A percentile compares a stretch with the other conserved stretches of the same genome.
phyloP scores from a whole-genome alignment of 2,113 vertebrate species.

The Carlito syrichta region DNA sequence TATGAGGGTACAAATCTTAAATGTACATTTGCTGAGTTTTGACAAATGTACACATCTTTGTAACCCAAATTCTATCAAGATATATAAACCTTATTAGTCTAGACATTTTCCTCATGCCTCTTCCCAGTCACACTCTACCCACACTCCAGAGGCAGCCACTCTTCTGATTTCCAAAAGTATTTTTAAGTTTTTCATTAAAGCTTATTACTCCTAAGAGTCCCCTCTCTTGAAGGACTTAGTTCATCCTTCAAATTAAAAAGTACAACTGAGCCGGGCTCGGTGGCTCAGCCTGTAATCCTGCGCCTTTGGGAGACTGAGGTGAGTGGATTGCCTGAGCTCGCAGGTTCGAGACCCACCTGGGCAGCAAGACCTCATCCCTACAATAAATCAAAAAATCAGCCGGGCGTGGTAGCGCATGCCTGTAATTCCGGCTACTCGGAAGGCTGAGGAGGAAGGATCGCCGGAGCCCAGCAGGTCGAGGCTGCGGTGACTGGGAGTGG shows the following conservation, averaged over 20 bases:
- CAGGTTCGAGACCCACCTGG: no score
- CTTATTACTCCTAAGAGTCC: not conserved
- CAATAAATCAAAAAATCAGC: no score
- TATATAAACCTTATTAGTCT: not conserved
- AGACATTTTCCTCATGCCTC: not conserved
- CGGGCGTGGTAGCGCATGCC: no score
- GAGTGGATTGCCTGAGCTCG: no score
- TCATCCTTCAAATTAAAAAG: not conserved
- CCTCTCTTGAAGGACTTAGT: not conserved
- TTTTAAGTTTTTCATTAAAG: not conserved
- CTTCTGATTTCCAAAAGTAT: not conserved
- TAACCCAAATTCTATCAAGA: not conserved
- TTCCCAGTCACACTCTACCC: not conserved
- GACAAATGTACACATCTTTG: not conserved
- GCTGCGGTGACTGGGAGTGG: no score
- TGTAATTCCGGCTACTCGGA: no score
- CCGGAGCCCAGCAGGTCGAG: no score
- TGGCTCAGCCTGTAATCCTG: no score
- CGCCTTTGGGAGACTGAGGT: no score
- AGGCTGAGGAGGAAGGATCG: no score
- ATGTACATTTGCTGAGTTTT: conserved; percentile 6
- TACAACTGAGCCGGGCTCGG: no score
- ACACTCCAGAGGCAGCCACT: not conserved
- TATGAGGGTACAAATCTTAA: not conserved
- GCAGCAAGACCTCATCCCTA: no score